Conservation (phyloP, 2,113 vertebrate species). For the Lepisosteus oculatus region DNA sequence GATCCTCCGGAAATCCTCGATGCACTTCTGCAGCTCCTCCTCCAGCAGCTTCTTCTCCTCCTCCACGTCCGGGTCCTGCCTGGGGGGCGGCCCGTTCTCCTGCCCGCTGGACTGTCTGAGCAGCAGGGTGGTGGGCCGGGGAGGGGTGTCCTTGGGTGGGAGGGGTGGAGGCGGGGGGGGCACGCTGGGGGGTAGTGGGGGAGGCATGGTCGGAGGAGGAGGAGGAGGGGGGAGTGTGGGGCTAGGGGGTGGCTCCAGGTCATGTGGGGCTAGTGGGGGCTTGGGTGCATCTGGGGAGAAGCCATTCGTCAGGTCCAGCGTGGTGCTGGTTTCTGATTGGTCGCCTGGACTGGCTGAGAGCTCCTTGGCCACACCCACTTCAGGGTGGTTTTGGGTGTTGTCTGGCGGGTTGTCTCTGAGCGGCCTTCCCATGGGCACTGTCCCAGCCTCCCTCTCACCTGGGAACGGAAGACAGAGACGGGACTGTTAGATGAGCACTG, state of each 20-base stretch:
- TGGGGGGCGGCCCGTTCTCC: constrained; percentile 53
- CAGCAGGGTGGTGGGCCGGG: constrained; percentile 21
- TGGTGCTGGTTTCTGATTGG: constrained; percentile 36
- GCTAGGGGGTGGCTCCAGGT: constrained; percentile 32
- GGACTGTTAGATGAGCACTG: too few species aligned
- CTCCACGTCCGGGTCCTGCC: constrained; percentile 52
- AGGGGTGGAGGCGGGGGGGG: constrained; percentile 52
- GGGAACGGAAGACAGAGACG: too few species aligned
- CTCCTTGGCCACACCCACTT: too few species aligned
- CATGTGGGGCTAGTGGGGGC: constrained; percentile 23
- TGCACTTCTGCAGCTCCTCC: constrained; percentile 70
- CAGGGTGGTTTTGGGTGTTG: too few species aligned
- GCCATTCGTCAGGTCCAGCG: constrained; percentile 24
- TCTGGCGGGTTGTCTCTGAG: too few species aligned
- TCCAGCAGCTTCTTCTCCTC: constrained; percentile 69
- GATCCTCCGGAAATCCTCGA: constrained; percentile 69
- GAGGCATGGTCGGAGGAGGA: background rate
- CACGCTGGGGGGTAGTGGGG: constrained; percentile 45
- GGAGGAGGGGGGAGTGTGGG: constrained; percentile 27
- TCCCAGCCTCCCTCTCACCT: too few species aligned
- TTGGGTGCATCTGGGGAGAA: constrained; percentile 23
- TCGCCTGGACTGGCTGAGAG: background rate
- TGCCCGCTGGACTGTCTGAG: background rate
- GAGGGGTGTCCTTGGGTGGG: constrained; percentile 33
- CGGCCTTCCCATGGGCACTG: too few species aligned